Evolutionary conservation across 92 coral and sea anemone genomes (phyloP), one percentile per base, ranked within the genome.

Genomic region (Porites cylindrica): DNA sequence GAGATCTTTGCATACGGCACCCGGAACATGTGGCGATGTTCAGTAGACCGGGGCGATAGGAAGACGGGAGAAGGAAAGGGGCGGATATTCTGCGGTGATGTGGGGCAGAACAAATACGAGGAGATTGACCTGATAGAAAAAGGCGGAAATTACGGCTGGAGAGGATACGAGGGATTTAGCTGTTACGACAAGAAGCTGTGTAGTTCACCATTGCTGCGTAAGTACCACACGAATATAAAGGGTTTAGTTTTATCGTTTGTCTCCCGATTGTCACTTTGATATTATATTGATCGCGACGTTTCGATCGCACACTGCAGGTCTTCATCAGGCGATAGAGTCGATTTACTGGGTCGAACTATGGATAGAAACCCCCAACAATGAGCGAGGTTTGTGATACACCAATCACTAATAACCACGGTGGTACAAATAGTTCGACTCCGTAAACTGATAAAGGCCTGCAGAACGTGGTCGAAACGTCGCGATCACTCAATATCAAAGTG

Each of bases 131-230:
- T 96, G 23, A 95, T 96, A 17, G 81, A 51, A 38, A 94, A 92
- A 43, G 99, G 98, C 10, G 96, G 98, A 14, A 96, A 96, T 86
- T 96, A 95, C 80, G 99, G 99, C 0, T 96, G 99, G 99, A 82
- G 98, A 83, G 99, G 95, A 16, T 94, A 73, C 19, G 99, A 96
- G 29, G 99, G 96, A 18, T 87, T 66, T 64, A 61, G 80, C 20
- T 96, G 99, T 66, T 96, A 76, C 82, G 99, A 96, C 66, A 88
- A 61, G 66, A 65, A 72, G 19, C 79, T 93, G 29, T 96, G 99
- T 77, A 54, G 83, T 19, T 89, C 95, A 13, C 84, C 91, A 10
- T 69, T 92, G 50, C 71, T 93, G 51, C 82, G 99, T 94, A 50
- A 82, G 98, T 89, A 59, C 5, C 9, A 23, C 1, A 70, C 26